These are phyloP conservation scores for Eilema depressum DNA, from an alignment of 2,888 invertebrate species.

Conservation along the genomic window DNA sequence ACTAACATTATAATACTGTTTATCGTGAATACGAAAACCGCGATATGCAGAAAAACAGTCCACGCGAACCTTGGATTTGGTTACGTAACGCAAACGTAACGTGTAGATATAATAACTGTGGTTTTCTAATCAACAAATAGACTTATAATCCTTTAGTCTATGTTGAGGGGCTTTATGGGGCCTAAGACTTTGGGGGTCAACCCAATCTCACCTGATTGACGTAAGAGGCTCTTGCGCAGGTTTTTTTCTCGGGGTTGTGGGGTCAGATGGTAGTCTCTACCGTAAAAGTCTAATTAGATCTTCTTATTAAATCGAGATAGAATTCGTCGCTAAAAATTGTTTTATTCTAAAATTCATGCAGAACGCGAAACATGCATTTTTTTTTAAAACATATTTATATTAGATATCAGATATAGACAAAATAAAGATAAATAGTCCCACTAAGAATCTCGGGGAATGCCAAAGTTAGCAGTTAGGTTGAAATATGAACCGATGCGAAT, in stretches of 20 bases:
- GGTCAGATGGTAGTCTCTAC: too few species aligned
- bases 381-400: too few species aligned
- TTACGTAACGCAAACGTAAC: neutral
- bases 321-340: too few species aligned
- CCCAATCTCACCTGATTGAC: too few species aligned
- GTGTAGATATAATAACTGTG: neutral
- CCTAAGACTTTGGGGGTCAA: too few species aligned
- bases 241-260: too few species aligned
- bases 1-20: neutral
- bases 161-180: neutral
- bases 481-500: slow-evolving; percentile 37
- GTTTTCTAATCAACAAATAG: neutral
- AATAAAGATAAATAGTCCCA: neutral
- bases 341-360: too few species aligned
- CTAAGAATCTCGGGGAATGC: slow-evolving; percentile 1
- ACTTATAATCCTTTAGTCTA: neutral
- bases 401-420: neutral
- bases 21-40: slow-evolving; percentile 1
- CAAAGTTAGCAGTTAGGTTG: slow-evolving; percentile 24
- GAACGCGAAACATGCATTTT: neutral
- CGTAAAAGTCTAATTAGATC: too few species aligned
- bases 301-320: too few species aligned
- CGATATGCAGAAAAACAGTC: neutral
- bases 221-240: too few species aligned
- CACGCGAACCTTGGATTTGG: neutral